Percentiles rank a stretch among this genome's conserved stretches.
Conservation (phyloP, 2,797 vertebrate species). For the Ceyx erithaca region DNA sequence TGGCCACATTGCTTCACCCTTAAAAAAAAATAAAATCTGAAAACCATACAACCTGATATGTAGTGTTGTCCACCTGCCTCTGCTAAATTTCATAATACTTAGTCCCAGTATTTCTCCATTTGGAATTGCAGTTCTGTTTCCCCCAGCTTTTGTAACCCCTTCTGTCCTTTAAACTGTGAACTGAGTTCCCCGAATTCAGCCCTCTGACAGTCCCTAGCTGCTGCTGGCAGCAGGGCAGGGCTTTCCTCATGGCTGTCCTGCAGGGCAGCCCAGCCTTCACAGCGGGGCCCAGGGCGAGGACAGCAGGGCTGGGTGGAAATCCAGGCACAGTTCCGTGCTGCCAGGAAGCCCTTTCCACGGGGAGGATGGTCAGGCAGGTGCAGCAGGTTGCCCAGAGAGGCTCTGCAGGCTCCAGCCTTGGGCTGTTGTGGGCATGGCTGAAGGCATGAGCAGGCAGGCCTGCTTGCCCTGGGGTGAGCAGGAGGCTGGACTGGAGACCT, state of each 20-base stretch:
- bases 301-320: background rate
- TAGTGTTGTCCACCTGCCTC: background rate
- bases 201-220: background rate
- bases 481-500: background rate
- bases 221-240: background rate
- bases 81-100: background rate
- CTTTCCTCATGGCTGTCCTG: background rate
- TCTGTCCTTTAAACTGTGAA: background rate
- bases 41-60: background rate
- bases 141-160: background rate
- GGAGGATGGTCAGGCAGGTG: background rate
- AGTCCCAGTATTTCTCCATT: background rate
- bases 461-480: background rate
- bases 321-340: background rate
- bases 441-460: background rate
- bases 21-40: background rate
- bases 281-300: background rate
- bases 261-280: background rate
- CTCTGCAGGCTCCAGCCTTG: background rate
- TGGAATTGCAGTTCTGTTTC: background rate
- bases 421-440: background rate
- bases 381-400: background rate
- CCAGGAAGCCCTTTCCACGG: accelerated
- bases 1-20: accelerated
- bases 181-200: background rate